Base-by-base conservation (phyloP, 2,113 vertebrate species). In the Trichechus manatus region DNA sequence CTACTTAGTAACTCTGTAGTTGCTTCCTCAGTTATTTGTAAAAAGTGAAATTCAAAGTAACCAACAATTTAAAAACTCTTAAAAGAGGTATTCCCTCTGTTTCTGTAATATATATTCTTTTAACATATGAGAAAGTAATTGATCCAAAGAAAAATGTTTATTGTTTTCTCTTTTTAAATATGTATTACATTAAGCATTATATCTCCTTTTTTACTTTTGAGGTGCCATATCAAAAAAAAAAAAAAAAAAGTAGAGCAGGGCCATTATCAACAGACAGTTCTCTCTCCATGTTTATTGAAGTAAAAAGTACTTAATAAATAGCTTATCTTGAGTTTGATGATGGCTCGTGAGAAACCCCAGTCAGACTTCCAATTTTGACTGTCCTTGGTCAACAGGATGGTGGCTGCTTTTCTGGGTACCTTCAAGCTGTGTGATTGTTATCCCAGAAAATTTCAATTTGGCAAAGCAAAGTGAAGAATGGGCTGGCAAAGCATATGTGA, bases 21-120 rank as follows among this genome's bases (percentile, higher is more conserved):
- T 83, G 2, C 75, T 72, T 87, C 25, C 59, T 90, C 17, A 9
- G 0, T 79, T 74, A 29, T 70, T 95, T 94, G 81, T 50, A 75
- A 42, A 90, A 87, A 64, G 29, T 74, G 96, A 78, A 23, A 72
- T 66, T 92, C 93, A n/a, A 92, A 94, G 39, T 77, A 64, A 9
- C 8, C n/a, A 64, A 36, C 70, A 84, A 75, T 83, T 92, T 66
- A 7, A 72, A 87, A 90, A 75, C 14, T 85, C 25, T 66, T 81
- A 50, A 39, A 75, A 66, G 33, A 82, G 11, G 20, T 14, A 22
- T 86, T 6, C 9, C 20, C n/a, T 96, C 13, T 89, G 3, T 82
- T 66, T 11, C n/a, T 80, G 61, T 86, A 53, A 44, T n/a, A 39
- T 64, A 59, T 9, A 64, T 9, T 56, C 53, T 11, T 56, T 56